phyloP scores from a whole-genome alignment of 2,113 vertebrate species.

The Psophia crepitans region DNA sequence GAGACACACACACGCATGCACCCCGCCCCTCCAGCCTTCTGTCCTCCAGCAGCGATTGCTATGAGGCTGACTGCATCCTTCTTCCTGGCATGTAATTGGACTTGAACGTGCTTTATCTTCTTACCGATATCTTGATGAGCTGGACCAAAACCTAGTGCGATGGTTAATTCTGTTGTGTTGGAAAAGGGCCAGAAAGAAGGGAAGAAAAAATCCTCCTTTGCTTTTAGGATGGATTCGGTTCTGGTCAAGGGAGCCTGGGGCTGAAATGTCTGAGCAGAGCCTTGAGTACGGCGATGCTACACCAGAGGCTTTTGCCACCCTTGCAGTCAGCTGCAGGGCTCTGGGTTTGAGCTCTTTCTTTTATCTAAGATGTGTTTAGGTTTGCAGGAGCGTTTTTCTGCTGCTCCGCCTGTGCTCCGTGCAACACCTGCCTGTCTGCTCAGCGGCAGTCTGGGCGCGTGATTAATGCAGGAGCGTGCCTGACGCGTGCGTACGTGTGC shows the following conservation, averaged over 20 bases:
- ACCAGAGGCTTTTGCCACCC: neutral
- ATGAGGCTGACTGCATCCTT: neutral
- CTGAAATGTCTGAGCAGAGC: neutral
- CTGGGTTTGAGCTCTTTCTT: neutral
- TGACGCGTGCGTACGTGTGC: neutral
- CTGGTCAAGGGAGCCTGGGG: neutral
- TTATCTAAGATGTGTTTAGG: neutral
- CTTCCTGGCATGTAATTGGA: neutral
- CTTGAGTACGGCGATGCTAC: fast-evolving
- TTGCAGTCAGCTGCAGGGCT: neutral
- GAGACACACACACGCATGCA: too few relatives aligned
- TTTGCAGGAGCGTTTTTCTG: neutral
- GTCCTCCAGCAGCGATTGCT: neutral
- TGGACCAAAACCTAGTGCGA: neutral
- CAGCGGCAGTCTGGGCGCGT: fast-evolving
- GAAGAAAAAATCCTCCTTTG: too few relatives aligned
- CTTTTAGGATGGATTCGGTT: neutral
- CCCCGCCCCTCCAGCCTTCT: neutral
- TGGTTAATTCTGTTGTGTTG: neutral
- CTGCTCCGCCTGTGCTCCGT: neutral
- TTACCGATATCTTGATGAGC: neutral
- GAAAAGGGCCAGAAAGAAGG: neutral
- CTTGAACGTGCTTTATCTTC: neutral
- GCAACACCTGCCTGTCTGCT: neutral
- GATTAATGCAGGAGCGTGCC: fast-evolving